phyloP scores from a whole-genome alignment of 2,113 vertebrate genomes.

The Caloenas nicobarica region DNA sequence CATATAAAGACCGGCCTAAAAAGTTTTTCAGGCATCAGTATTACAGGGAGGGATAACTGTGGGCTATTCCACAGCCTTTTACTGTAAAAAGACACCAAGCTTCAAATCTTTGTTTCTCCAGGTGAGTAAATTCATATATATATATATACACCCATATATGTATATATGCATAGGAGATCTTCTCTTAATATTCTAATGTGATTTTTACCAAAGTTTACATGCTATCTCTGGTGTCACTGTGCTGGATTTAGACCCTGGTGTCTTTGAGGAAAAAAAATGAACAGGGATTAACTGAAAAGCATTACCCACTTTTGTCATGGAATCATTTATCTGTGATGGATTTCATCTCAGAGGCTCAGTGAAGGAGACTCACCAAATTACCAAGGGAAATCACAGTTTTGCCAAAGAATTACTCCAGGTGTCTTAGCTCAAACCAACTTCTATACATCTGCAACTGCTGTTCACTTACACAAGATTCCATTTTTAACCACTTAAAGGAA shows the following conservation, averaged over 20 bases:
- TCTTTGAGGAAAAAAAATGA: too few relatives aligned
- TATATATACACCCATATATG: too few relatives aligned
- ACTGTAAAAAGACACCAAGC: background rate
- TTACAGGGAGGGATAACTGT: background rate
- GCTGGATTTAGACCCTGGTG: too few relatives aligned
- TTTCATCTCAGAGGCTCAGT: background rate
- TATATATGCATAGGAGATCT: too few relatives aligned
- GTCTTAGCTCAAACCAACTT: background rate
- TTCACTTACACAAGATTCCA: background rate
- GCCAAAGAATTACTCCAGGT: background rate
- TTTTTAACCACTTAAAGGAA: background rate
- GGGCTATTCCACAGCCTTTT: background rate
- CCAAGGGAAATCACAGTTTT: background rate
- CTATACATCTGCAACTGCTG: background rate
- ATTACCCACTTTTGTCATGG: background rate
- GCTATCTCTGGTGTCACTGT: too few relatives aligned
- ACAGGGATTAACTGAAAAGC: background rate
- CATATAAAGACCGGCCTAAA: background rate
- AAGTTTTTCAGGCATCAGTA: background rate
- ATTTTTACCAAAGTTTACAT: too few relatives aligned
- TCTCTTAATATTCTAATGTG: too few relatives aligned
- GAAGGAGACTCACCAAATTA: background rate
- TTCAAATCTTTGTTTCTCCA: background rate
- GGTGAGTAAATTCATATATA: too few relatives aligned
- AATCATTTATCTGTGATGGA: background rate